Conservation (phyloP, 2,113 vertebrate genomes). For the Alosa alosa region DNA sequence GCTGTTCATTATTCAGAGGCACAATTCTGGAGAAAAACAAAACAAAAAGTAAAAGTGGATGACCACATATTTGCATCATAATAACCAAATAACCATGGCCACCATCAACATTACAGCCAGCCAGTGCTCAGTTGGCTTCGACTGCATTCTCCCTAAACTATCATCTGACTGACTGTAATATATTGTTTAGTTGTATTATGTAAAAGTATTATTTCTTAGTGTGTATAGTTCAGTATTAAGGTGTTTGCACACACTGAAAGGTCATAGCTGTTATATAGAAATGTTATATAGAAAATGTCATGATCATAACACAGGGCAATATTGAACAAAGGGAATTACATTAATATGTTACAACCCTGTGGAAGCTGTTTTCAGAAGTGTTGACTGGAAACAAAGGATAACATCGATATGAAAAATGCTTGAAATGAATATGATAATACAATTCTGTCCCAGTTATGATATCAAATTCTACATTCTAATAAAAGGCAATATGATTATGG, state of each 20-base stretch:
- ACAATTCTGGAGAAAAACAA: neutral
- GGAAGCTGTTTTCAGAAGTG: neutral
- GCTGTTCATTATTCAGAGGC: neutral
- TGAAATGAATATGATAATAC: neutral
- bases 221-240: too few relatives aligned
- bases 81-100: too few relatives aligned
- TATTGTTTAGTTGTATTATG: too few relatives aligned
- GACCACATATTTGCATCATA: neutral
- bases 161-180: too few relatives aligned
- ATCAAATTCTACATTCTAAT: slow-evolving; percentile 8
- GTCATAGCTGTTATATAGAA: neutral
- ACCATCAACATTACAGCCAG: too few relatives aligned
- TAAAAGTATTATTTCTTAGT: too few relatives aligned
- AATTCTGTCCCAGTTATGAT: neutral
- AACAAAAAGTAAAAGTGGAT: neutral
- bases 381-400: neutral
- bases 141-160: neutral
- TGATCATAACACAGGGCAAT: neutral
- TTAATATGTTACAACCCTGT: neutral
- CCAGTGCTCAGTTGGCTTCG: neutral
- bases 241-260: neutral
- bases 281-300: neutral
- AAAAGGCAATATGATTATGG: neutral
- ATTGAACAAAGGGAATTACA: neutral
- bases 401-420: neutral